Evolutionary conservation across 2,113 vertebrate species (phyloP), one percentile per base, ranked within the genome.

Genomic region (Emberiza fucata): DNA sequence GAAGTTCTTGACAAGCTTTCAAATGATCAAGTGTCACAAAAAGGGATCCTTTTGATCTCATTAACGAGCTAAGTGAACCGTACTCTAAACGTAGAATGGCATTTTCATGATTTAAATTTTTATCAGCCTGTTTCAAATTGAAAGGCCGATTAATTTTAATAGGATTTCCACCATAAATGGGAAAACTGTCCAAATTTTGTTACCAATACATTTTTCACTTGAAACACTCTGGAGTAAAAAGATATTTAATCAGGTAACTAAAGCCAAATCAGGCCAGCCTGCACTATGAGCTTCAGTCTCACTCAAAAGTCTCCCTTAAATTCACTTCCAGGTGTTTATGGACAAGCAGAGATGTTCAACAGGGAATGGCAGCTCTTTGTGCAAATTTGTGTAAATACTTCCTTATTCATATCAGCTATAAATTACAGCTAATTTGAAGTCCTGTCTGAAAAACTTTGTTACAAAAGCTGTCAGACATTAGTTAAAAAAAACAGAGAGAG

Each of bases 71-170:
- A 92, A 96, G 90, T 94, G 78, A 95, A 93, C 0, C 8, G 54
- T 86, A 93, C 69, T 89, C 96, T 94, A 88, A 93, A 93, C 72
- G 82, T 81, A 94, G 84, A 65, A 90, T 84, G 94, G n/a, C 76
- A 39, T 86, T 96, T 86, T 88, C 71, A 65, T 80, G 20, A 97
- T 93, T 97, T 96, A 90, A 95, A 83, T 78, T 96, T 92, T 86
- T 88, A 92, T 72, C 72, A 81, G 81, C 50, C 68, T 75, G 22
- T 72, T 97, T 70, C 66, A 94, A 97, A 70, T 71, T 68, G 94
- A 92, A 95, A 68, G 79, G 48, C 51, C 78, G 90, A 90, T 94
- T 86, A 90, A 94, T 95, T 94, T 97, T 92, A 65, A 97, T 96
- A 86, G n/a, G 79, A 91, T 71, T 89, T 88, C 65, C 92, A 59